phyloP scores from a whole-genome alignment of 92 coral and sea anemone genomes.

The Umimayanthus kanabou region DNA sequence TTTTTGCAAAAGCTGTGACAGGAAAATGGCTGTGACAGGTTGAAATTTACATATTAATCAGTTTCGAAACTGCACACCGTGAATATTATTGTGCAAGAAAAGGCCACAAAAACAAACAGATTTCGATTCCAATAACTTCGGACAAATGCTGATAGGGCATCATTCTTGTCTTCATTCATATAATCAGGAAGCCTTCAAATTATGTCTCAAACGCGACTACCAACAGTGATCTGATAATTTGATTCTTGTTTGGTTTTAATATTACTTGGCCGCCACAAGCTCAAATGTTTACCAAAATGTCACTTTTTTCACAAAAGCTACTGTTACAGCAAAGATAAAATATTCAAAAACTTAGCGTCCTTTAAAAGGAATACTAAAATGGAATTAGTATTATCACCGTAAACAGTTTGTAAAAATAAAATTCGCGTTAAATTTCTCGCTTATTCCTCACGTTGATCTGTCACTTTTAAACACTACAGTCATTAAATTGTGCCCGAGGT shows the following conservation, averaged over 20 bases:
- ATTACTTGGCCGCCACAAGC: constrained; percentile 21
- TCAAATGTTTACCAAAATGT: constrained; percentile 18
- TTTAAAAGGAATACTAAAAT: not conserved
- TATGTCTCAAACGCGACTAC: not conserved
- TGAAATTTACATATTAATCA: not conserved
- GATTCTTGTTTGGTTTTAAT: constrained; percentile 26
- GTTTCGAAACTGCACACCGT: not conserved
- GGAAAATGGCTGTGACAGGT: constrained; percentile 4
- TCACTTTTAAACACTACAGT: constrained; percentile 1
- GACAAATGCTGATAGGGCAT: not conserved
- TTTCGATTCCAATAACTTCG: not conserved
- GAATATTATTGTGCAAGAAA: not conserved
- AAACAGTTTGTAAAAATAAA: not conserved
- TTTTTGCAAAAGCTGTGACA: not conserved
- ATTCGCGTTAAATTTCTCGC: not conserved
- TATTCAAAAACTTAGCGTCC: constrained; percentile 80
- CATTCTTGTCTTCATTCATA: not conserved
- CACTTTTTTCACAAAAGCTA: constrained; percentile 43
- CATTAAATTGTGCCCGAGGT: constrained; percentile 1
- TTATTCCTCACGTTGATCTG: not conserved
- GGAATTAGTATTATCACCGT: not conserved
- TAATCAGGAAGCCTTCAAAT: constrained; percentile 2
- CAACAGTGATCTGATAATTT: constrained; percentile 25
- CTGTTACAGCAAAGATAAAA: constrained; percentile 50
- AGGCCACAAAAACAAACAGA: constrained; percentile 3